Conservation (phyloP, 2,888 invertebrate species). For the Heliconius charithonia region DNA sequence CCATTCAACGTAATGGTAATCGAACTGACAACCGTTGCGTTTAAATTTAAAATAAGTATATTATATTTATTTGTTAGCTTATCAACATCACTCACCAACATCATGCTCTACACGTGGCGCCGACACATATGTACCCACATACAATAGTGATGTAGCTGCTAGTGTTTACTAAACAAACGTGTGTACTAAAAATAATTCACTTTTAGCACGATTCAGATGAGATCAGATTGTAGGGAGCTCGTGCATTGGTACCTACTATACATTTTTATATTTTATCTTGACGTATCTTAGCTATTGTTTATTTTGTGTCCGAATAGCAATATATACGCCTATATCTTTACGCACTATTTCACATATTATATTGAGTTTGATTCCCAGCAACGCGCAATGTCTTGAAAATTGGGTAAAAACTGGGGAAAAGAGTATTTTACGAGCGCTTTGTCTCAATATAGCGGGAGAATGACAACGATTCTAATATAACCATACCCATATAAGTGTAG, state of each 20-base stretch:
- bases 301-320: too few species aligned
- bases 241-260: not conserved
- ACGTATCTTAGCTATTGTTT: too few species aligned
- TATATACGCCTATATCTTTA: too few species aligned
- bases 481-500: too few species aligned
- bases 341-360: too few species aligned
- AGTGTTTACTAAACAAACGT: constrained; percentile 18
- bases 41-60: not conserved
- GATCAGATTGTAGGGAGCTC: not conserved
- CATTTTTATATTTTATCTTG: not conserved
- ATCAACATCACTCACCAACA: not conserved
- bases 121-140: not conserved
- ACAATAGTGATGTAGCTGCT: not conserved
- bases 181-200: constrained; percentile 12
- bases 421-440: too few species aligned
- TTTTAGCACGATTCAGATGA: constrained; percentile 1
- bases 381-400: too few species aligned
- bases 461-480: too few species aligned
- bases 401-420: too few species aligned
- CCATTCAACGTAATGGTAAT: not conserved
- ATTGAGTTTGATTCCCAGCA: too few species aligned
- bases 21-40: too few species aligned
- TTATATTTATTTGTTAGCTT: constrained; percentile 12
- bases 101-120: constrained; percentile 1
- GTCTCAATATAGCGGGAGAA: too few species aligned